A percentile compares a stretch with the other conserved stretches of the same genome.
Conservation (phyloP, 1,140 invertebrate genomes). For the Holcopasites calliopsidis region DNA sequence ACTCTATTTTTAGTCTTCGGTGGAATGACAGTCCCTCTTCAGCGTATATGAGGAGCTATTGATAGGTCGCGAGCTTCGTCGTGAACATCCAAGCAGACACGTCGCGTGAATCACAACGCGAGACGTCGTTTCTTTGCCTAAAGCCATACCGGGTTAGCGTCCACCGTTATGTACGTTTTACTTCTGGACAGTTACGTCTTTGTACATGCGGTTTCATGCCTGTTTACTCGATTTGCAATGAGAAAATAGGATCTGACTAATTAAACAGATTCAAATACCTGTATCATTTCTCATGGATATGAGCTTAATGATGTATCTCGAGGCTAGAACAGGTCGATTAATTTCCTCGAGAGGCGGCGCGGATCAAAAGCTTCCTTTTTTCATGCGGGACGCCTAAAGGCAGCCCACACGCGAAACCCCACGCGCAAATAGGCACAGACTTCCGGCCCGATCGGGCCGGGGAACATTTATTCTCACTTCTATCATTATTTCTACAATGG, state of each 20-base stretch:
- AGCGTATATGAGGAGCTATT: slow-evolving; percentile 73
- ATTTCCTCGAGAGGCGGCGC: not conserved
- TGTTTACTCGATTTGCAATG: not conserved
- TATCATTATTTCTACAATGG: slow-evolving; percentile 27
- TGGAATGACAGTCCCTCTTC: slow-evolving; percentile 74
- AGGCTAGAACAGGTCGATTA: too few relatives aligned
- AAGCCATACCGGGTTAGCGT: not conserved
- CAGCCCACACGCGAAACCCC: not conserved
- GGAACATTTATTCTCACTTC: not conserved
- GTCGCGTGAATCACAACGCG: slow-evolving; percentile 67
- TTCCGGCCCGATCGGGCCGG: slow-evolving; percentile 1
- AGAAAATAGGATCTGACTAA: too few relatives aligned
- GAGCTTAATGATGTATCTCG: too few relatives aligned
- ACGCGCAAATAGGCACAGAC: slow-evolving; percentile 5
- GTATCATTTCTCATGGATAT: not conserved
- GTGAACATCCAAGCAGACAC: slow-evolving; percentile 55
- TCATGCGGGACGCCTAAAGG: not conserved
- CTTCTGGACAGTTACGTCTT: not conserved
- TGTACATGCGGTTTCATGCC: not conserved
- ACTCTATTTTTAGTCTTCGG: slow-evolving; percentile 71
- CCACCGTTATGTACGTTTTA: not conserved
- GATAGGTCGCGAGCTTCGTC: slow-evolving; percentile 68
- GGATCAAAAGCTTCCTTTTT: slow-evolving; percentile 1
- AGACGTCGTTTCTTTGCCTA: slow-evolving; percentile 39
- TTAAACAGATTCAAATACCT: too few relatives aligned